Evolutionary conservation across 2,797 vertebrate genomes (phyloP), one percentile per base, ranked within the genome.

Genomic region (Acestrorhynchus altus): DNA sequence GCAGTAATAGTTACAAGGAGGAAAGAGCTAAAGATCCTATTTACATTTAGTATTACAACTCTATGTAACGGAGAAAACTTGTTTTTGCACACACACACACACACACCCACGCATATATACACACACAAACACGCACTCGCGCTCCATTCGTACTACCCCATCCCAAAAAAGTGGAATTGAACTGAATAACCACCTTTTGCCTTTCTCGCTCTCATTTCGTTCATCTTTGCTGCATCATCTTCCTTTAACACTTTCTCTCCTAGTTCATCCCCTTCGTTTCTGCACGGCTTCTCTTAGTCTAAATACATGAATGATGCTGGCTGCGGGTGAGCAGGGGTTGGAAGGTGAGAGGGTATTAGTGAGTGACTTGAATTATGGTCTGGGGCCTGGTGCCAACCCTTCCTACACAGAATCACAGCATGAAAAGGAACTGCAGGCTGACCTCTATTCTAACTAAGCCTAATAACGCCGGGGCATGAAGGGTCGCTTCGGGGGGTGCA

Each of bases 381-480:
- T 54, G 31, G 20, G 24, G 40, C 13, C 7, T 16, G 22, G 56
- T 0, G n/a, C n/a, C 22, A 60, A 61, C 47, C 46, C 49, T 51
- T 39, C 46, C 57, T 8, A 56, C 54, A 26, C 42, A 20, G 40
- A 24, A 42, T 24, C 42, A 59, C n/a, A 69, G 57, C 47, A 42
- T 72, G 18, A 46, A 35, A 5, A 18, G 26, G 16, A 35, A 60
- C 13, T 28, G 26, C 64, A 11, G 24, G 24, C 9, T 52, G 10
- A 75, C 85, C 66, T 1, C 85, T 5, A 46, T 10, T 84, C 49
- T 69, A 22, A 39, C 11, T 83, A 83, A 78, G 84, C 85, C 97
- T 95, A 98, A 94, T 98, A 98, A 91, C 96, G 96, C 49, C 96
- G 97, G 77, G 96, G 97, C 22, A 96, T 92, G 88, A 96, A 98